These are phyloP conservation scores for Fratercula arctica DNA, from an alignment of 2,797 vertebrate species.

Conservation along the genomic window DNA sequence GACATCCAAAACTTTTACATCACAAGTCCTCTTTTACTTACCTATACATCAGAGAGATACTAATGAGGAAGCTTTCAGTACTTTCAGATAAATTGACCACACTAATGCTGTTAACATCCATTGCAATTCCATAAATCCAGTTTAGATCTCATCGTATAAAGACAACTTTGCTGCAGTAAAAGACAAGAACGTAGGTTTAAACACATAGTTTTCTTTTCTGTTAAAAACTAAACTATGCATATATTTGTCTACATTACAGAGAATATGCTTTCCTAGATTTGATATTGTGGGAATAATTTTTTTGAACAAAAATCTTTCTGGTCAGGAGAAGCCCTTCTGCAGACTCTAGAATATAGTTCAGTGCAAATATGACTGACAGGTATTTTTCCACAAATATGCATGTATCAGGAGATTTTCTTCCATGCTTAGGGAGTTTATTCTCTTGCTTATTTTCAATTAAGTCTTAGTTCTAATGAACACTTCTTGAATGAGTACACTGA, in stretches of 20 bases:
- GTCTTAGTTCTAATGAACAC: background rate
- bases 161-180: background rate
- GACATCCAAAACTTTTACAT: background rate
- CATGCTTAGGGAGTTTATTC: background rate
- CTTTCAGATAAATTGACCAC: background rate
- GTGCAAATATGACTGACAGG: background rate
- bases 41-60: background rate
- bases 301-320: background rate
- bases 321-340: background rate
- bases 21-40: background rate
- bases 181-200: background rate
- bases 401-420: background rate
- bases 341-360: background rate
- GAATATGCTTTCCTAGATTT: background rate
- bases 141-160: background rate
- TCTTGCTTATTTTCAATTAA: background rate
- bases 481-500: background rate
- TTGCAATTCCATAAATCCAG: background rate
- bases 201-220: background rate
- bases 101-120: background rate
- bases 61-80: background rate
- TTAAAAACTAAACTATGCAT: background rate
- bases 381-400: background rate
- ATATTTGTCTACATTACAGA: background rate
- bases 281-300: background rate